Percentiles rank a stretch among this genome's conserved stretches.
Evolutionary conservation across 2,888 invertebrate genomes (phyloP).

Genomic region (Noctua fimbriata): DNA sequence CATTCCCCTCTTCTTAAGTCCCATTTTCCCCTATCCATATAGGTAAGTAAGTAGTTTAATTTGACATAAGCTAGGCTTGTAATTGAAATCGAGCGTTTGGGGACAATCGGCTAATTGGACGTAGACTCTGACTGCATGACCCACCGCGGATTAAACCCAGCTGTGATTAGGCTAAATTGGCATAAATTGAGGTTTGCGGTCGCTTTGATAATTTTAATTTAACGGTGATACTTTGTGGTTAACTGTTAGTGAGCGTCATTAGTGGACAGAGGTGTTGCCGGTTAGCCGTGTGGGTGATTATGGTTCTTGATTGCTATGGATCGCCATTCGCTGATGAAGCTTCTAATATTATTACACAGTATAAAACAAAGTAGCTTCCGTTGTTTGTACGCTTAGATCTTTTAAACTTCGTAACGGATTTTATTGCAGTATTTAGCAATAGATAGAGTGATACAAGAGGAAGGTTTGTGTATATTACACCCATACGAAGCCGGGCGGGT

Average conservation of each 20-base stretch:
- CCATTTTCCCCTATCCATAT: constrained; percentile 16
- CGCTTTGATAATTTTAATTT: constrained; percentile 55
- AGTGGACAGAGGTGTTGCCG: constrained; percentile 15
- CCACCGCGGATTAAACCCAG: constrained; percentile 57
- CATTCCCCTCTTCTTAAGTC: constrained; percentile 2
- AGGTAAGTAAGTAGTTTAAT: constrained; percentile 52
- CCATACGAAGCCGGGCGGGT: no score
- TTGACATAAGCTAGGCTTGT: constrained; percentile 62
- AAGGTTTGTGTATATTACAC: no score
- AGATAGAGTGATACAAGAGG: no score
- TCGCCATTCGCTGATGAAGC: background rate
- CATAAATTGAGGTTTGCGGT: constrained; percentile 63
- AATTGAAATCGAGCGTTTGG: constrained; percentile 68
- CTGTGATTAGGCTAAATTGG: constrained; percentile 60
- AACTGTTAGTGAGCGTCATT: constrained; percentile 12
- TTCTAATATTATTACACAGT: no score
- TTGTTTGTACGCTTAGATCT: no score
- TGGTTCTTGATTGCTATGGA: background rate
- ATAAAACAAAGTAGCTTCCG: no score
- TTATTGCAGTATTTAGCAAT: no score
- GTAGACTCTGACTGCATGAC: constrained; percentile 42
- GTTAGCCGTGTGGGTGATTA: background rate
- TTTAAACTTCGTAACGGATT: no score
- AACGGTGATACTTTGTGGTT: constrained; percentile 24
- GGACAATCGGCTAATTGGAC: constrained; percentile 66